These are phyloP conservation scores for Triops longicaudatus DNA, from an alignment of 1,140 invertebrate species.

Conservation along the genomic window DNA sequence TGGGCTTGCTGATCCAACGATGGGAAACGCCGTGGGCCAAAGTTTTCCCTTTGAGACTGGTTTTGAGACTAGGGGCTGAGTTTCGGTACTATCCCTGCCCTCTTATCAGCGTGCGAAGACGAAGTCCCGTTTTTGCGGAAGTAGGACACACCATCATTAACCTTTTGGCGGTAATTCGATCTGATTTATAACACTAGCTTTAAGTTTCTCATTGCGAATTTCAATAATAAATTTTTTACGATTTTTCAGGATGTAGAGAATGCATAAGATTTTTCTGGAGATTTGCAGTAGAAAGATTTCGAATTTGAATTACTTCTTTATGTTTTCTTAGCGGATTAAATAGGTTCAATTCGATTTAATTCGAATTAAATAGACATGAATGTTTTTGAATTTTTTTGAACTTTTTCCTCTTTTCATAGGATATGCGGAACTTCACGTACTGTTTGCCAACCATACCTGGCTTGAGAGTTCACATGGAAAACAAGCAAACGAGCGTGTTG, in stretches of 20 bases:
- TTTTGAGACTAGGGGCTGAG: constrained; percentile 73
- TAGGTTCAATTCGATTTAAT: too few species aligned
- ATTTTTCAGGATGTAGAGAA: too few species aligned
- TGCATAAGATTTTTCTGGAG: too few species aligned
- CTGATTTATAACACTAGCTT: constrained; percentile 17
- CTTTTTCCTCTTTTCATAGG: constrained; percentile 41
- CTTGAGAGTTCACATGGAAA: constrained; percentile 73
- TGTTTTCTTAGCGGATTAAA: too few species aligned
- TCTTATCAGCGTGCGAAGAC: constrained; percentile 64
- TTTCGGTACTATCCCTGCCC: constrained; percentile 83
- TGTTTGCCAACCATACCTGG: constrained; percentile 68
- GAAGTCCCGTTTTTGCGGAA: constrained; percentile 76
- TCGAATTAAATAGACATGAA: too few species aligned
- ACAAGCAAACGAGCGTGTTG: constrained; percentile 65
- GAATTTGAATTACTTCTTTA: too few species aligned
- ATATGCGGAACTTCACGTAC: constrained; percentile 80
- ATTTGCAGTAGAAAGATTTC: too few species aligned
- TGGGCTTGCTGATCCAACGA: constrained; percentile 72
- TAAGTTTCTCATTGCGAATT: not conserved
- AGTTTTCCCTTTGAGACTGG: constrained; percentile 66
- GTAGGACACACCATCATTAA: constrained; percentile 87
- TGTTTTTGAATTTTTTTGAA: not conserved
- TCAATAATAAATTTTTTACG: not conserved
- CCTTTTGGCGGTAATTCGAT: constrained; percentile 54
- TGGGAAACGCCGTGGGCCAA: constrained; percentile 82